Base-by-base conservation (phyloP, 35 echinoderm and acorn worm species). In the Ophiothrix spiculata region DNA sequence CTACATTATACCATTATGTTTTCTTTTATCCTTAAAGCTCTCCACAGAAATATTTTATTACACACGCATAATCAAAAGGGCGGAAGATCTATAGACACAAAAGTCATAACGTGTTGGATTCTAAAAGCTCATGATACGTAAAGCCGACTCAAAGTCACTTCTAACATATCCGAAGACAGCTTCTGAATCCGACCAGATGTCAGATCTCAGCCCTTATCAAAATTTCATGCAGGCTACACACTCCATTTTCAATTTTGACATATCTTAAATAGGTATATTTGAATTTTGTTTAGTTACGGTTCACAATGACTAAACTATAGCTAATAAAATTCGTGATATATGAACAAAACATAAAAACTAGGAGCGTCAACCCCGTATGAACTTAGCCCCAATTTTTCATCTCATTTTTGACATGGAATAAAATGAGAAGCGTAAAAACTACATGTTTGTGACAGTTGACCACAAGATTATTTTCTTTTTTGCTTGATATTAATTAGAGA, bases 391-490 rank as follows among this genome's bases (percentile, higher is more conserved):
- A 69, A 69, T 69, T 69, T 69, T 69, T 19, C 42, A 10, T 49
- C 42, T 69, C 23, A 25, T 25, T 69, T 69, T 69, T 69, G 60
- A 69, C 60, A 69, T 28, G 60, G 23, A 15, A 69, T 69, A n/a
- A 69, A 69, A 69, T 69, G 60, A 69, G 60, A 69, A 69, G 60
- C 8, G 60, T 25, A 69, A 69, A 69, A 69, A 69, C 2, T 15
- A 69, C 60, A 15, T 69, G 60, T 28, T 69, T 69, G 60, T 69
- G 60, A 69, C 60, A 69, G 60, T 69, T 69, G 60, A 69, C 60
- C 60, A 28, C 60, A 69, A 69, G 60, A 69, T 69, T 69, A 69
- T 69, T 69, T n/a, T 25, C 29, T 69, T 69, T 69, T 69, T 69
- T 15, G 29, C 29, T 28, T 12, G 60, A 15, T 25, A 49, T n/a